These are phyloP conservation scores for Tetranychus piercei DNA, from an alignment of 2,888 invertebrate species.

Conservation along the genomic window DNA sequence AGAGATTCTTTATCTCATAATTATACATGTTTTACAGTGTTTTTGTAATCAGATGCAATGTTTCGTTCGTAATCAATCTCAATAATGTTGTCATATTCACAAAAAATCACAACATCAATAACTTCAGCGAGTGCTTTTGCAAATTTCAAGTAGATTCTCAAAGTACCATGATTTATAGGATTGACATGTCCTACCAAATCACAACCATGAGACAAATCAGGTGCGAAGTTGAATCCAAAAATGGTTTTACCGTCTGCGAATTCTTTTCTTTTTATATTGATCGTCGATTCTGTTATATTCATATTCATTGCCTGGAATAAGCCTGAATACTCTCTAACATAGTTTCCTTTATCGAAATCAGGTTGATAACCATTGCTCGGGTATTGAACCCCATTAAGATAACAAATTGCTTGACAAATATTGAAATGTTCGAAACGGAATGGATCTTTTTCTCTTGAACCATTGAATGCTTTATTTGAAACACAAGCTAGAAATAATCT, in stretches of 20 bases:
- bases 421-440: constrained; percentile 11
- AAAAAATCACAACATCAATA: constrained; percentile 5
- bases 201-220: constrained; percentile 12
- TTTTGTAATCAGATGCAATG: constrained; percentile 13
- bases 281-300: not conserved
- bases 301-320: constrained; percentile 12
- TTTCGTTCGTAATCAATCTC: constrained; percentile 4
- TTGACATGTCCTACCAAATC: not conserved
- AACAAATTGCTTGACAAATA: not conserved
- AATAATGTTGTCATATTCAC: constrained; percentile 16
- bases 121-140: not conserved
- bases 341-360: not conserved
- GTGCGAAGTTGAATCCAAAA: constrained; percentile 14
- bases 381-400: constrained; percentile 10
- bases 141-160: constrained; percentile 10
- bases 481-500: not conserved
- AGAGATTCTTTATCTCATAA: constrained; percentile 7
- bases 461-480: not conserved
- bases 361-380: constrained; percentile 6
- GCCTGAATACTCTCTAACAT: constrained; percentile 13
- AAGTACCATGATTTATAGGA: constrained; percentile 7
- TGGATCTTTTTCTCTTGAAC: not conserved
- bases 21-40: constrained; percentile 4
- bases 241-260: constrained; percentile 10
- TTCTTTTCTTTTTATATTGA: not conserved